Conservation (phyloP, 2,888 invertebrate species). For the Cataglyphis cursor region DNA sequence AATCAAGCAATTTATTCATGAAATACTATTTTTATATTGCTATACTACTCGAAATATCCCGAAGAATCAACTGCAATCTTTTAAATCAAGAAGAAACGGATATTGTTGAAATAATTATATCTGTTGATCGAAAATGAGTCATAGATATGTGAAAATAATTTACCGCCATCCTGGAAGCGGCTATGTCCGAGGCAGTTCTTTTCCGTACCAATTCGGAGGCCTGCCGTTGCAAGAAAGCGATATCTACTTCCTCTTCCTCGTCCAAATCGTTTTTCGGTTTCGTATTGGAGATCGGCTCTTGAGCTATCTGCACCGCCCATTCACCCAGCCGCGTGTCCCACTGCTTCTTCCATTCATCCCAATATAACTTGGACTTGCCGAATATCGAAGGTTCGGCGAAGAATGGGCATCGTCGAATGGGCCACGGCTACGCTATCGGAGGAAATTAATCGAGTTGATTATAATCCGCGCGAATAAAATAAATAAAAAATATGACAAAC, state of each 20-base stretch:
- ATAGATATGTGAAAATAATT: background rate
- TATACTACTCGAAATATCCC: background rate
- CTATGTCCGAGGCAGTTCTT: background rate
- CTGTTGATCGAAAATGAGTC: background rate
- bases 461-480: background rate
- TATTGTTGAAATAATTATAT: background rate
- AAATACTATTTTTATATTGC: background rate
- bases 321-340: conserved; percentile 72
- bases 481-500: background rate
- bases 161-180: conserved; percentile 12
- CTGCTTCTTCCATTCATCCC: conserved; percentile 72
- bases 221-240: background rate
- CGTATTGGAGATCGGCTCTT: background rate
- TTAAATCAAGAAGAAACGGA: background rate
- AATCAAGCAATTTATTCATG: background rate
- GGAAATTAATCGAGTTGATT: conserved; percentile 11
- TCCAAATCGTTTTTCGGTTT: conserved; percentile 18
- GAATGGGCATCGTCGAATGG: conserved; percentile 56
- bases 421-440: conserved; percentile 67
- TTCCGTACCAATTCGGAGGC: background rate
- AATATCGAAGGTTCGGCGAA: conserved; percentile 67
- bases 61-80: background rate
- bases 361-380: conserved; percentile 72
- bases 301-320: conserved; percentile 62
- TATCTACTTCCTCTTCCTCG: background rate